Evolutionary conservation across 2,113 vertebrate genomes (phyloP).

Genomic region (Seriola dumerili): DNA sequence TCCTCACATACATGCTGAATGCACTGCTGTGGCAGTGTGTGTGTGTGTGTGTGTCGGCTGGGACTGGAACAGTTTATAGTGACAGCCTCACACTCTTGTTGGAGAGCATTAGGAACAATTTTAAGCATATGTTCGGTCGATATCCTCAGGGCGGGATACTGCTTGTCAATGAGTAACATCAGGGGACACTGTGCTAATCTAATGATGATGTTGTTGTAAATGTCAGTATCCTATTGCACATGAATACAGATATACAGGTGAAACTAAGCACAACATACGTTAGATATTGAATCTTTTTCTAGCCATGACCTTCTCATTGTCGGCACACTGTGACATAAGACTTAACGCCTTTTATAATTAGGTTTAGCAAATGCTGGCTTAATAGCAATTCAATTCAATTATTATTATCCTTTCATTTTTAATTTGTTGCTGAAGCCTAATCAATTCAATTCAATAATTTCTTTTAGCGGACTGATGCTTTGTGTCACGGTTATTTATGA

Average conservation of each 20-base stretch:
- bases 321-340: background rate
- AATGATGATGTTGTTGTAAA: background rate
- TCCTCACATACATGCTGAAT: conserved; percentile 11
- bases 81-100: conserved; percentile 4
- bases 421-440: background rate
- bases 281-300: background rate
- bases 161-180: conserved; percentile 3
- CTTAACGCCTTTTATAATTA: background rate
- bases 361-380: background rate
- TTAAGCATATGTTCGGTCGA: conserved; percentile 13
- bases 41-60: conserved; percentile 6
- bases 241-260: background rate
- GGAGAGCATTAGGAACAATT: conserved; percentile 3
- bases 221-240: background rate
- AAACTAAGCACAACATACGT: background rate
- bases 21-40: background rate
- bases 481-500: background rate
- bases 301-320: background rate
- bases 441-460: background rate
- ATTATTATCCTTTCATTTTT: background rate
- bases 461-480: background rate
- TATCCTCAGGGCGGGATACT: background rate
- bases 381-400: no score
- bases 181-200: background rate
- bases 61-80: conserved; percentile 20